Evolutionary conservation across 2,797 vertebrate genomes (phyloP).

Genomic region (Schizopygopsis malacanthus): DNA sequence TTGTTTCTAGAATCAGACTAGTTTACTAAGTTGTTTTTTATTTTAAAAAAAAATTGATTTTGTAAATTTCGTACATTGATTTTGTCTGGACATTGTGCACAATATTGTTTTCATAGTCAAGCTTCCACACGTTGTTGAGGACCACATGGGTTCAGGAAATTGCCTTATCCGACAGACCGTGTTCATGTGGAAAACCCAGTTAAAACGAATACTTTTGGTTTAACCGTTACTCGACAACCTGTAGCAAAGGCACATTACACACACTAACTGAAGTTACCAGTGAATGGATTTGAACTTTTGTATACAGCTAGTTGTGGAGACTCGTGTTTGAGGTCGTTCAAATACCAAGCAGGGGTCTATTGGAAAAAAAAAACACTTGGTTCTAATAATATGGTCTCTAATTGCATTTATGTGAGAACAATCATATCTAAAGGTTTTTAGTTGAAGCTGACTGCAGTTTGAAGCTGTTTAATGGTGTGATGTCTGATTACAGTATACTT

Average conservation of each 20-base stretch:
- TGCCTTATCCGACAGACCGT: background rate
- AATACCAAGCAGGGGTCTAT: background rate
- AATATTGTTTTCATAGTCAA: background rate
- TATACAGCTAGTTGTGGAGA: background rate
- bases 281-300: background rate
- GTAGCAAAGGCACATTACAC: background rate
- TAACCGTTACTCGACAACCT: background rate
- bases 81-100: background rate
- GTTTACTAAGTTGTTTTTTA: background rate
- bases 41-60: background rate
- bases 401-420: background rate
- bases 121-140: background rate
- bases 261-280: no score
- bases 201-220: background rate
- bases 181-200: background rate
- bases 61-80: no score
- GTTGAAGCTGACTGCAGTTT: background rate
- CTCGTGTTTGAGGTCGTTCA: background rate
- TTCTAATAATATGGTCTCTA: background rate
- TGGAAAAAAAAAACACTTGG: background rate
- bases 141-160: background rate
- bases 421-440: background rate
- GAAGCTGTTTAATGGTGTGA: background rate
- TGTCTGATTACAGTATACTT: accelerated
- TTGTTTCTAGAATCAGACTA: background rate